Percentiles rank a stretch among this genome's conserved stretches.
Conservation (phyloP, 2,113 vertebrate genomes). For the Silurus glanis region DNA sequence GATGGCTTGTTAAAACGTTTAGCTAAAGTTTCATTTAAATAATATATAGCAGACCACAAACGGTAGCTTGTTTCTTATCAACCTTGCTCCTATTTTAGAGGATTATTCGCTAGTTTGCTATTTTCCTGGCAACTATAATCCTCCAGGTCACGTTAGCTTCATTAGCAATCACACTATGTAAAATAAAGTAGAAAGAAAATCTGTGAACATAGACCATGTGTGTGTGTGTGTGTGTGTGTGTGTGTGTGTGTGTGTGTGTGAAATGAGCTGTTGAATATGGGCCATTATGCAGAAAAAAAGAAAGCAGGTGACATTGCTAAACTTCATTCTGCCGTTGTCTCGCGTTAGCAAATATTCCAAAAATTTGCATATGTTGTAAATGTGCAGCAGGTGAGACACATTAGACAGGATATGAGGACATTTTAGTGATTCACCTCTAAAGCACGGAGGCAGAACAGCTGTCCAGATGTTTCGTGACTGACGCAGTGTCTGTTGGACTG, state of each 20-base stretch:
- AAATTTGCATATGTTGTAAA: conserved; percentile 6
- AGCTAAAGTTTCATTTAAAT: not conserved
- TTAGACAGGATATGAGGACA: conserved; percentile 1
- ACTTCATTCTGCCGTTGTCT: not conserved
- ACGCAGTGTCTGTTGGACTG: not conserved
- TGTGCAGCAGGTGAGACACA: conserved; percentile 20
- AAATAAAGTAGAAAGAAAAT: not conserved
- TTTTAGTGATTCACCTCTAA: conserved; percentile 29
- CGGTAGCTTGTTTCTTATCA: not conserved
- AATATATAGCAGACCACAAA: not conserved
- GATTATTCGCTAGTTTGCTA: not conserved
- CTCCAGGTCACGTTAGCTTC: not conserved
- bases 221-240: not conserved
- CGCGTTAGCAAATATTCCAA: not conserved
- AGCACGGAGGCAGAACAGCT: conserved; percentile 25
- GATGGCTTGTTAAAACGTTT: not conserved
- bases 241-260: not conserved
- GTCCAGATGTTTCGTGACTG: conserved; percentile 22
- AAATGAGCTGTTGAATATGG: conserved; percentile 6
- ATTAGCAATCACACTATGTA: not conserved
- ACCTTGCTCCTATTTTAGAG: not conserved
- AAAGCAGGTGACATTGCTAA: conserved; percentile 32
- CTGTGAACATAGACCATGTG: not conserved
- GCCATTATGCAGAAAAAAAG: not conserved
- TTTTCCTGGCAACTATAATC: not conserved